A percentile compares a stretch with the other conserved stretches of the same genome.
Evolutionary conservation across 2,113 vertebrate genomes (phyloP).

Genomic region (Phoenicopterus ruber): DNA sequence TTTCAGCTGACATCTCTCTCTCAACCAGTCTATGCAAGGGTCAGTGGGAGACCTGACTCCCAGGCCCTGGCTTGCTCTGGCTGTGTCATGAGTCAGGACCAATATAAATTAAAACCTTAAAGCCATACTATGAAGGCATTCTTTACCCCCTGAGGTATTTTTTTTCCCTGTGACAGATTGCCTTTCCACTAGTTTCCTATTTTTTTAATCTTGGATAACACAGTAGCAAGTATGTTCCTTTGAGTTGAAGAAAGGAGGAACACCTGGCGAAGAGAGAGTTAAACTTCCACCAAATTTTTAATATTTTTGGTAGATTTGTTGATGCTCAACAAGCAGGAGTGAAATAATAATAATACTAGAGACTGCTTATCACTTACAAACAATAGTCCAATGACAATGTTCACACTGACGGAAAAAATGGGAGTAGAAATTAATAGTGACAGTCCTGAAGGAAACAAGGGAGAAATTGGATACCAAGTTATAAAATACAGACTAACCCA

Average conservation of each 20-base stretch:
- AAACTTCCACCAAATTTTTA: conserved; percentile 70
- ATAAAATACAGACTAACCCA: conserved; percentile 80
- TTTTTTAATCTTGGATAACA: conserved; percentile 49
- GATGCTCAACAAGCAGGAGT: conserved; percentile 70
- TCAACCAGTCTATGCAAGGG: conserved; percentile 81
- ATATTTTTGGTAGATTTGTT: conserved; percentile 71
- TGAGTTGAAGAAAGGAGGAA: conserved; percentile 67
- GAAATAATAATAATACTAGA: conserved; percentile 72
- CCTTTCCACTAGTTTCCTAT: conserved; percentile 69
- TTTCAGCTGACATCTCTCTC: conserved; percentile 82
- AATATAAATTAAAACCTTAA: conserved; percentile 88
- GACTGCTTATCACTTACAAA: conserved; percentile 71
- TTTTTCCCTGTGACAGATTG: conserved; percentile 75
- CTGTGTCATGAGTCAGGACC: conserved; percentile 84
- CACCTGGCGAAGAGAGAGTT: conserved; percentile 77
- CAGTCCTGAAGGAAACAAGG: conserved; percentile 78
- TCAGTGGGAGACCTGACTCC: conserved; percentile 82
- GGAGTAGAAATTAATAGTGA: conserved; percentile 76
- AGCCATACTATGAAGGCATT: conserved; percentile 81
- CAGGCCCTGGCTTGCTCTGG: conserved; percentile 75
- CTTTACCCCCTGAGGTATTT: conserved; percentile 73
- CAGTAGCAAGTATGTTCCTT: conserved; percentile 48
- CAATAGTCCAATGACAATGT: conserved; percentile 75
- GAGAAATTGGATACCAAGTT: conserved; percentile 78
- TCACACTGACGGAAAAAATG: conserved; percentile 76